Evolutionary conservation across 2,888 invertebrate species (phyloP).

Genomic region (Yponomeuta malinellus): DNA sequence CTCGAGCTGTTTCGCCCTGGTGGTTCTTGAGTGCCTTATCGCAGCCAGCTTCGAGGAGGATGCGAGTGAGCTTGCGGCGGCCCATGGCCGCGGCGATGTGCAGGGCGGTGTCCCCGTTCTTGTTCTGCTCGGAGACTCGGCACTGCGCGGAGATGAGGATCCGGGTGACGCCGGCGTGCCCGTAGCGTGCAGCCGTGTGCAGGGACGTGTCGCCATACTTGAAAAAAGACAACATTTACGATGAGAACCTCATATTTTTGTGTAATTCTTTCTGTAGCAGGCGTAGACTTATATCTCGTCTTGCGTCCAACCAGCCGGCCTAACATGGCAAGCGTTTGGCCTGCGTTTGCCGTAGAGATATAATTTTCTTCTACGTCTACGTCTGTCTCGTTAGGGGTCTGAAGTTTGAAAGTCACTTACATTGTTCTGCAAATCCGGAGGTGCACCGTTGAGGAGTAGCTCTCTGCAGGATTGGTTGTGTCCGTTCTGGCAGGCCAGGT

Average conservation of each 20-base stretch:
- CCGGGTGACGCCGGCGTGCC: constrained; percentile 96
- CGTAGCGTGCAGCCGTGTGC: constrained; percentile 96
- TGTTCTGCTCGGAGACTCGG: constrained; percentile 91
- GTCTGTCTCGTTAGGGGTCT: neutral
- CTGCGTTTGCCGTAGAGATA: too few species aligned
- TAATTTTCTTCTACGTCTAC: neutral
- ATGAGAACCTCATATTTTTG: neutral
- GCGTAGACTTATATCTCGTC: too few species aligned
- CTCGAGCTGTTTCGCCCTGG: constrained; percentile 91
- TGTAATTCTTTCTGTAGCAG: too few species aligned
- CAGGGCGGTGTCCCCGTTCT: constrained; percentile 96
- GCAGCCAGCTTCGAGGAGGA: constrained; percentile 91
- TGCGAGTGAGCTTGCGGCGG: constrained; percentile 90
- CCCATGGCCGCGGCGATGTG: constrained; percentile 97
- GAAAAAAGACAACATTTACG: constrained; percentile 26
- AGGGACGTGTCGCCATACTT: constrained; percentile 96
- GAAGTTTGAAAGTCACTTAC: constrained; percentile 58
- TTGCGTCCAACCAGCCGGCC: too few species aligned
- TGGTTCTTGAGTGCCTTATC: constrained; percentile 81
- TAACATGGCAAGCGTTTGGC: too few species aligned
- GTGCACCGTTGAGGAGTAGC: constrained; percentile 89
- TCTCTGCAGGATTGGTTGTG: constrained; percentile 96
- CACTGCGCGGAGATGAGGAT: constrained; percentile 94
- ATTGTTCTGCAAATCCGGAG: constrained; percentile 93
- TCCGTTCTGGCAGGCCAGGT: constrained; percentile 96